Base-by-base conservation (phyloP, 2,113 vertebrate genomes). In the Microcebus griseorufus region DNA sequence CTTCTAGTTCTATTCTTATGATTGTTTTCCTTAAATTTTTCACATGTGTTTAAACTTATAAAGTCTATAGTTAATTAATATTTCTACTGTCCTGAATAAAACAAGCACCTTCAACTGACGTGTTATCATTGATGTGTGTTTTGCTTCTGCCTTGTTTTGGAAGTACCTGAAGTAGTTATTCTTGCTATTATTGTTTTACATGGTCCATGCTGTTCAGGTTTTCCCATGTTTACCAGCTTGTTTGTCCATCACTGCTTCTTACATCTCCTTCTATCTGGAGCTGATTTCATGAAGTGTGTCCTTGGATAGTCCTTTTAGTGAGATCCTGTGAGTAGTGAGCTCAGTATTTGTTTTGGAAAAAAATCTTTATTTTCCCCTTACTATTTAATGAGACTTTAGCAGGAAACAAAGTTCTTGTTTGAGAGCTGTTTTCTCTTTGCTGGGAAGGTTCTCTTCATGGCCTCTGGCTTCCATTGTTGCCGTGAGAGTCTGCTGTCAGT, bases 371-470 rank as follows among this genome's bases (percentile, higher is more conserved):
- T 45, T 70, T 7, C 29, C 48, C 51, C 37, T 94, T 6, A 22
- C 13, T 48, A 37, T 67, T 37, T 58, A 37, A 25, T 48, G 37
- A 67, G 67, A 17, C 37, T 55, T 42, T 29, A 14, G 0, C n/a
- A 8, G 34, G 42, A 42, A 65, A 4, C 22, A 13, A 25, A 69
- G 16, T 16, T 58, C 34, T 18, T 91, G 34, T 39, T 18, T 39
- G 72, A 78, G 87, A 76, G 32, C 29, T 22, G 6, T 27, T 58
- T 32, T 45, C 39, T 20, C 6, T 34, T 16, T 64, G 58, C 17
- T 18, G n/a, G 3, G 27, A 14, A 37, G 60, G 8, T 29, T 0
- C 12, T 34, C 37, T 48, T n/a, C 11, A 0, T 1, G 9, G 70
- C 62, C 3, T 58, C 79, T 1, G 78, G 62, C 73, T 39, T 60